A percentile compares a stretch with the other conserved stretches of the same genome.
Conservation (phyloP, 2,888 invertebrate genomes). For the Lathronympha strigana region DNA sequence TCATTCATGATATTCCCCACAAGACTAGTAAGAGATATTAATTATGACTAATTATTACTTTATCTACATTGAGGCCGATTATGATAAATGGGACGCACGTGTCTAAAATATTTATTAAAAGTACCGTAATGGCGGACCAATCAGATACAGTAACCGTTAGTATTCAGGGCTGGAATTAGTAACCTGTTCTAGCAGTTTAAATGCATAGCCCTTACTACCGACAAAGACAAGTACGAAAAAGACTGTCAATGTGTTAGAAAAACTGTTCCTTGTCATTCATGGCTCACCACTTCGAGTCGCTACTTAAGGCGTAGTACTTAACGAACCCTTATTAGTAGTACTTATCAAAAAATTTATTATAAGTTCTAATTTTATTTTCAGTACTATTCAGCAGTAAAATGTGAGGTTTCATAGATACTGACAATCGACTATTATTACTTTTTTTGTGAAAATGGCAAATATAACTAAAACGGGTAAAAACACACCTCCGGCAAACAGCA, state of each 20-base stretch:
- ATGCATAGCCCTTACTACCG: conserved; percentile 24
- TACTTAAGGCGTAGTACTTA: no score
- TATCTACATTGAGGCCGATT: conserved; percentile 34
- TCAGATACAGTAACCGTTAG: conserved; percentile 41
- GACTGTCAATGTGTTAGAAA: not conserved
- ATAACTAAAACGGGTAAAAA: no score
- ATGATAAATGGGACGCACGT: conserved; percentile 42
- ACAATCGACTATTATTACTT: no score
- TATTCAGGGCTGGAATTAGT: conserved; percentile 32
- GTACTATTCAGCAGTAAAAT: no score
- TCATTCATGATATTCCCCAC: not conserved
- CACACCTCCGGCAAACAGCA: no score
- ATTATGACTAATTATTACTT: conserved; percentile 36
- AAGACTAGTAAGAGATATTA: conserved; percentile 9
- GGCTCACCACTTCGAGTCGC: not conserved
- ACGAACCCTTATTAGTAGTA: no score
- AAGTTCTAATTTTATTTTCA: no score
- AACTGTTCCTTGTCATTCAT: not conserved
- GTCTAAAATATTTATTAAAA: conserved; percentile 42
- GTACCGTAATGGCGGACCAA: conserved; percentile 41
- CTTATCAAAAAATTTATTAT: no score
- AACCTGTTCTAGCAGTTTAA: conserved; percentile 37
- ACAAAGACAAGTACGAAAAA: not conserved
- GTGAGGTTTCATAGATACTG: no score
- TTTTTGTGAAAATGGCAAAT: no score